Evolutionary conservation across 2,113 vertebrate species (phyloP).

Genomic region (Chascanopsetta lugubris): DNA sequence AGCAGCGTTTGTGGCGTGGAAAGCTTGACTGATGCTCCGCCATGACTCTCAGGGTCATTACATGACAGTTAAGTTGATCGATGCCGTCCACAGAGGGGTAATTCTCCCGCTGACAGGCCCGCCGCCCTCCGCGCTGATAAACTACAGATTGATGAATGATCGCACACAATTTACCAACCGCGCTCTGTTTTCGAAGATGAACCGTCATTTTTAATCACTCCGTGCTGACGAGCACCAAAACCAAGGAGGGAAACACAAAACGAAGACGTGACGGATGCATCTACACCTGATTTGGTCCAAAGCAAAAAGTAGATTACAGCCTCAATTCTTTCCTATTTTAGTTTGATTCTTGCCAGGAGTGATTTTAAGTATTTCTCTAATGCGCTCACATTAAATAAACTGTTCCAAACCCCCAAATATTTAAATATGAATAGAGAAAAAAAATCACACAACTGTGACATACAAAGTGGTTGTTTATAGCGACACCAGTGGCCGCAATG

Average conservation of each 20-base stretch:
- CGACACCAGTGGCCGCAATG: no score
- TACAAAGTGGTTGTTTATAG: no score
- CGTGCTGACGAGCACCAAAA: constrained; percentile 41
- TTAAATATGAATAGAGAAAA: background rate
- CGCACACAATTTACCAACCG: constrained; percentile 39
- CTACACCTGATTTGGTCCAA: background rate
- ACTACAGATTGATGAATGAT: constrained; percentile 58
- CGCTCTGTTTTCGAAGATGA: constrained; percentile 64
- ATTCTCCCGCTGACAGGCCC: constrained; percentile 66
- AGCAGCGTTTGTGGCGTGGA: constrained; percentile 14
- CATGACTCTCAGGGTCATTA: constrained; percentile 72
- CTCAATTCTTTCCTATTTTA: background rate
- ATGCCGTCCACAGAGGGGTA: constrained; percentile 68
- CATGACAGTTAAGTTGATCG: constrained; percentile 73
- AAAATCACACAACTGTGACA: background rate
- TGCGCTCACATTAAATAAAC: background rate
- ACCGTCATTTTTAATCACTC: constrained; percentile 59
- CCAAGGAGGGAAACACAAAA: constrained; percentile 19
- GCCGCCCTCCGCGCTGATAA: constrained; percentile 56
- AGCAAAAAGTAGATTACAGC: background rate
- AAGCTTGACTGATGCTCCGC: constrained; percentile 62
- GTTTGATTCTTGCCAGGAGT: background rate
- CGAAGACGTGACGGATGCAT: constrained; percentile 6
- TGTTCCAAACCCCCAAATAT: background rate
- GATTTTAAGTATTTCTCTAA: no score